Base-by-base conservation (phyloP, 2,888 invertebrate genomes). In the Unio pictorum region DNA sequence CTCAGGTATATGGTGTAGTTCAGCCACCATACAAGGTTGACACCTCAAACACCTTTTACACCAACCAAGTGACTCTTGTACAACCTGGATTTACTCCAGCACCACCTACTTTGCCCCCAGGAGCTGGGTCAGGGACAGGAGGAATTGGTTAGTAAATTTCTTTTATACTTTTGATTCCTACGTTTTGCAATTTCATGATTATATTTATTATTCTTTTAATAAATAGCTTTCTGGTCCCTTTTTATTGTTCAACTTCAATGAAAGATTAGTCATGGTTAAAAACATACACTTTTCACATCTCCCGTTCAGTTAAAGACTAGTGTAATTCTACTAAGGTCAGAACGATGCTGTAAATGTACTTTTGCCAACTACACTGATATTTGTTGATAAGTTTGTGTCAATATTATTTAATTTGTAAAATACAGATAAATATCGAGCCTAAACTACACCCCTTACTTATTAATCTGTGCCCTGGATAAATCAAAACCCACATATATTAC, bases 1-100 rank as follows among this genome's bases (percentile, higher is more conserved):
- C 78, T 30, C 79, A 81, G 72, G 75, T 73, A 61, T 76, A 78
- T 59, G 82, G 80, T 20, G 70, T 76, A 26, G 84, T 84, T 26
- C 68, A 77, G 64, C 78, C 84, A 55, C 83, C 84, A n/a, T 56
- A 64, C 59, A 66, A 60, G 23, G 72, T 68, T 58, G 75, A 68
- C n/a, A 69, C 56, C 28, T 73, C 64, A 68, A 74, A 75, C 17
- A 76, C 74, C 0, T 63, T 70, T 30, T 76, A 76, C 71, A 75
- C 81, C 18, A 64, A 71, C 58, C 75, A 73, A 8, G 76, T 81
- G 34, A 71, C 67, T 1, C 68, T 81, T 30, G 69, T 59, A 20
- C 78, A 72, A 8, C 73, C 77, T 45, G 83, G 80, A 23, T 71
- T 79, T 34, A 84, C 84, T 15, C 82, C 83, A 15, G 76, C 74